Evolutionary conservation across 2,888 invertebrate species (phyloP).

Genomic region (Scotopteryx bipunctaria): DNA sequence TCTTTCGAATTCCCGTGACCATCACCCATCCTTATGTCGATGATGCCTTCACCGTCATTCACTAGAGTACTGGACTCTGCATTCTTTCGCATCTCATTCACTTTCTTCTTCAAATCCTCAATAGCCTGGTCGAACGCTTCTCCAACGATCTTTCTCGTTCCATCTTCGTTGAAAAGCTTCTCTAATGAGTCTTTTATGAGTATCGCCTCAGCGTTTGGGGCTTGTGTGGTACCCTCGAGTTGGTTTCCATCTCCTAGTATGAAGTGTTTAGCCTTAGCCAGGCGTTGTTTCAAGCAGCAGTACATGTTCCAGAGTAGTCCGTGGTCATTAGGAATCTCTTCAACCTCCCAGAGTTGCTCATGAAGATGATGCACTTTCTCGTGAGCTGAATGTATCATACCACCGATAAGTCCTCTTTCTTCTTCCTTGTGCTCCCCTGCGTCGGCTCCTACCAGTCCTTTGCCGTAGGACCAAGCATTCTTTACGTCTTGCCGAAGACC

Average conservation of each 20-base stretch:
- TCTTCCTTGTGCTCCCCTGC: conserved; percentile 25
- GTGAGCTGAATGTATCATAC: conserved; percentile 36
- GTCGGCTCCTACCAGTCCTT: conserved; percentile 32
- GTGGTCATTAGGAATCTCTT: conserved; percentile 29
- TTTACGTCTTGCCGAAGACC: conserved; percentile 35
- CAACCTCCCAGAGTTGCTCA: conserved; percentile 34
- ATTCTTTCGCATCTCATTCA: conserved; percentile 19
- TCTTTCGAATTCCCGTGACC: conserved; percentile 8
- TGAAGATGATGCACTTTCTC: conserved; percentile 36
- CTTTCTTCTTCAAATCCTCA: conserved; percentile 23
- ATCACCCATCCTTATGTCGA: conserved; percentile 25
- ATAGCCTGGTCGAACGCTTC: conserved; percentile 26
- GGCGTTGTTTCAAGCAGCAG: conserved; percentile 27
- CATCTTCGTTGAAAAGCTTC: conserved; percentile 37
- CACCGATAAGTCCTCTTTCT: conserved; percentile 30
- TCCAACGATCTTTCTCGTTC: conserved; percentile 24
- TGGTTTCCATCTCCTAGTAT: conserved; percentile 14
- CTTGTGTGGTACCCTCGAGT: conserved; percentile 2
- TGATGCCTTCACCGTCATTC: conserved; percentile 29
- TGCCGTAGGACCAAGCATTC: conserved; percentile 35
- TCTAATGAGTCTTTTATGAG: conserved; percentile 32
- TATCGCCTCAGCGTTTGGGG: conserved; percentile 12
- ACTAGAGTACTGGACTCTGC: conserved; percentile 4
- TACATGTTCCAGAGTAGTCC: conserved; percentile 38
- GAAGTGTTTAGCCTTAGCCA: conserved; percentile 33